These are phyloP conservation scores for Enteromius treurensis DNA, from an alignment of 2,797 vertebrate species.

Conservation along the genomic window DNA sequence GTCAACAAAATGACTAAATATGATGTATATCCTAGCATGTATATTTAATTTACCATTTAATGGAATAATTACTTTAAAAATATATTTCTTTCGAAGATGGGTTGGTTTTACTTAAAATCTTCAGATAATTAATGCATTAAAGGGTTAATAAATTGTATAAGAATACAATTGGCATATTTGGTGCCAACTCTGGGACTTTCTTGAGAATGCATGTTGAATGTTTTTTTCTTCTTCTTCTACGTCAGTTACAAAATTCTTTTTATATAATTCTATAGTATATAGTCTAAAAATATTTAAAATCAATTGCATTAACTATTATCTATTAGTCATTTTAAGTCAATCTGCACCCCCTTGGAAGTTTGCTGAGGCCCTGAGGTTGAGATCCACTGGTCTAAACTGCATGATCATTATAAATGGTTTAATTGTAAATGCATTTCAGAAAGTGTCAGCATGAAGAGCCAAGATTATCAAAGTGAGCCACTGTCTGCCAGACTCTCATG, in stretches of 20 bases:
- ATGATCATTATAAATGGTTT: background rate
- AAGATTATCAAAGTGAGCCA: slow-evolving; percentile 10
- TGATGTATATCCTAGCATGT: background rate
- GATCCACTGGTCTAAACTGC: background rate
- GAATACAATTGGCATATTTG: background rate
- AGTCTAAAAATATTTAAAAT: too few relatives aligned
- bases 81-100: background rate
- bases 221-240: too few relatives aligned
- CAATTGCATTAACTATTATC: background rate
- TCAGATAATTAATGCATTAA: background rate
- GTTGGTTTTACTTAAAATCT: background rate
- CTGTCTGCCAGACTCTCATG: slow-evolving; percentile 3
- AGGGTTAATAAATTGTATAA: background rate
- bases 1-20: too few relatives aligned
- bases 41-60: background rate
- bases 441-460: background rate
- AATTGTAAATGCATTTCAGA: background rate
- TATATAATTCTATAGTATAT: too few relatives aligned
- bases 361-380: background rate
- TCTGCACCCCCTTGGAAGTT: background rate
- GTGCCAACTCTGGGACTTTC: too few relatives aligned
- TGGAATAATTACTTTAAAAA: background rate
- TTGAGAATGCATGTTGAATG: too few relatives aligned
- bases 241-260: too few relatives aligned
- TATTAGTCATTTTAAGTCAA: background rate